Conservation (phyloP, 2,113 vertebrate genomes). For the Recurvirostra avosetta region DNA sequence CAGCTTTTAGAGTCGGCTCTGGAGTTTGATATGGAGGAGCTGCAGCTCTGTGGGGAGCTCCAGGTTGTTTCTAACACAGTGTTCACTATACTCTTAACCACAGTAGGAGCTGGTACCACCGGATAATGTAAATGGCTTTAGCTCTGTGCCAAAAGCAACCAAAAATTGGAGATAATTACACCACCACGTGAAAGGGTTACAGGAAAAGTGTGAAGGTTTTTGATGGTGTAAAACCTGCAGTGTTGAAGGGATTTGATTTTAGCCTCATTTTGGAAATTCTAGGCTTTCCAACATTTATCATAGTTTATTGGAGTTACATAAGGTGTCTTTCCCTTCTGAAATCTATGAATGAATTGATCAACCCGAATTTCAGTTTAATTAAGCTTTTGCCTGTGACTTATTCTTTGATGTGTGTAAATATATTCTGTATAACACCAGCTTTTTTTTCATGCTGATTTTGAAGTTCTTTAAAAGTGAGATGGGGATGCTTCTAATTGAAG, state of each 20-base stretch:
- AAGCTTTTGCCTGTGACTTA: conserved; percentile 40
- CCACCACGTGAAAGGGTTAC: neutral
- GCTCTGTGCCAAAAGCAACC: neutral
- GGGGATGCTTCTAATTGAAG: conserved; percentile 46
- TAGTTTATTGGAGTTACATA: conserved; percentile 36
- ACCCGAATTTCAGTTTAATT: conserved; percentile 49
- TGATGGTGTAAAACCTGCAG: neutral
- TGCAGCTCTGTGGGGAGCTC: neutral
- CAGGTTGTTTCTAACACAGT: neutral
- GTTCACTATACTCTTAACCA: neutral
- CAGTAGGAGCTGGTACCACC: neutral
- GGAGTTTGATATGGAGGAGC: neutral
- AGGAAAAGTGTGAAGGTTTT: neutral
- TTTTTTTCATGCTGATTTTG: conserved; percentile 32
- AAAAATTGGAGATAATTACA: neutral
- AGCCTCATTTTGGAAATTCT: neutral
- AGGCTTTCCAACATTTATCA: neutral
- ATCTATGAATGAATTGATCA: conserved; percentile 40
- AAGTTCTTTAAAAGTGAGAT: conserved; percentile 35
- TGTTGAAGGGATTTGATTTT: neutral
- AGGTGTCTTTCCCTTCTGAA: conserved; percentile 41
- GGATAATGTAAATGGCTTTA: neutral
- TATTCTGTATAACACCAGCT: conserved; percentile 32
- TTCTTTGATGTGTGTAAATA: conserved; percentile 59
- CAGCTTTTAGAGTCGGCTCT: neutral